A percentile compares a stretch with the other conserved stretches of the same genome.
Conservation (phyloP, 1,140 invertebrate genomes). For the Lysiphlebus fabarum region DNA sequence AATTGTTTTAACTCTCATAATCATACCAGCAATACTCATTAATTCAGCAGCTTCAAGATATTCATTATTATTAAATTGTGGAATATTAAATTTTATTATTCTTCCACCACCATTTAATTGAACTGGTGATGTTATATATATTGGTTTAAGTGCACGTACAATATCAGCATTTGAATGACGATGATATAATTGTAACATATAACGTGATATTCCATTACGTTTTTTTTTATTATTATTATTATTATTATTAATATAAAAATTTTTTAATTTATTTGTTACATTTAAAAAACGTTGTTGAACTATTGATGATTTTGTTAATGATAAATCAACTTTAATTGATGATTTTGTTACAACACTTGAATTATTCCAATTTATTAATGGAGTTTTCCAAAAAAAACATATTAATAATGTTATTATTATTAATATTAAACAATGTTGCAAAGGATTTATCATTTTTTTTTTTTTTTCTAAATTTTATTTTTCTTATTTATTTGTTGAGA, state of each 20-base stretch:
- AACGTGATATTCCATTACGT: slow-evolving; percentile 37
- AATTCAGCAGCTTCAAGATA: slow-evolving; percentile 43
- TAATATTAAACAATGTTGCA: slow-evolving; percentile 21
- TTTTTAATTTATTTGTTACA: slow-evolving; percentile 27
- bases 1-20: slow-evolving; percentile 40
- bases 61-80: slow-evolving; percentile 34
- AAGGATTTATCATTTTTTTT: neutral
- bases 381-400: slow-evolving; percentile 39
- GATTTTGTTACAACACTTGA: slow-evolving; percentile 41
- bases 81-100: slow-evolving; percentile 43
- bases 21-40: slow-evolving; percentile 39
- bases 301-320: slow-evolving; percentile 36
- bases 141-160: slow-evolving; percentile 43
- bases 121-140: slow-evolving; percentile 36
- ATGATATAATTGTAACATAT: slow-evolving; percentile 48
- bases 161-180: slow-evolving; percentile 43
- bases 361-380: slow-evolving; percentile 29
- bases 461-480: too few species aligned
- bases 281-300: slow-evolving; percentile 30
- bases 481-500: too few species aligned
- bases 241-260: too few species aligned
- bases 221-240: slow-evolving; percentile 14
- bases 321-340: slow-evolving; percentile 44
- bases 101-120: slow-evolving; percentile 31
- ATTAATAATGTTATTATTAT: slow-evolving; percentile 19